Percentiles rank a stretch among this genome's conserved stretches.
Evolutionary conservation across 1,140 invertebrate species (phyloP).

Genomic region (Stratiolaelaps scimitus): DNA sequence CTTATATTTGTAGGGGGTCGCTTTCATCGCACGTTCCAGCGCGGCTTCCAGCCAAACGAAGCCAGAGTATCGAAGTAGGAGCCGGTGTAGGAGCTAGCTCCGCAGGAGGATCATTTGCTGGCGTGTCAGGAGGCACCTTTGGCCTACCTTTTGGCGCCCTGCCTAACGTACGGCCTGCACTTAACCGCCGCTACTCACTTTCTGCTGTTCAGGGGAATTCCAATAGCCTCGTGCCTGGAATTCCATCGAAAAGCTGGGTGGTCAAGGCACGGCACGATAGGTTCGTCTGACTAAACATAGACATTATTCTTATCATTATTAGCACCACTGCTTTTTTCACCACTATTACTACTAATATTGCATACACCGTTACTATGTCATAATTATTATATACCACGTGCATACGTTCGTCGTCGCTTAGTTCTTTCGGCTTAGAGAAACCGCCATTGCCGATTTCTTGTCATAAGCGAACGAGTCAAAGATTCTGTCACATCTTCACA

Average conservation of each 20-base stretch:
- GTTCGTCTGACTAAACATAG: no score
- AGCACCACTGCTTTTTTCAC: no score
- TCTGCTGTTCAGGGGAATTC: constrained; percentile 24
- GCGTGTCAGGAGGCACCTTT: not conserved
- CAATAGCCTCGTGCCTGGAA: not conserved
- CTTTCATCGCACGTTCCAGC: constrained; percentile 8
- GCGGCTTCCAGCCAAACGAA: not conserved
- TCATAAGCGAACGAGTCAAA: no score
- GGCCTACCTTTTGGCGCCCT: not conserved
- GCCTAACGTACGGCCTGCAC: not conserved
- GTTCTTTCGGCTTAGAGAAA: no score
- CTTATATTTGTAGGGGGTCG: constrained; percentile 1
- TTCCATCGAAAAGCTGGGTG: constrained; percentile 27
- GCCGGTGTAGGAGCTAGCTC: not conserved
- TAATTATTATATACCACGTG: no score
- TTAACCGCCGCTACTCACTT: constrained; percentile 10
- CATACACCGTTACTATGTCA: no score
- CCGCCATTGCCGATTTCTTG: no score
- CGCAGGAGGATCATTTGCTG: no score
- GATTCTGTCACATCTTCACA: no score
- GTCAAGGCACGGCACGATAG: constrained; percentile 18
- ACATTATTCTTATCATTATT: no score
- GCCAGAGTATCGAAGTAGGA: constrained; percentile 20
- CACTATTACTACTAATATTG: no score
- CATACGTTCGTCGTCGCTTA: no score